These are phyloP conservation scores for Bellardia bayeri DNA, from an alignment of 2,888 invertebrate genomes.

Conservation along the genomic window DNA sequence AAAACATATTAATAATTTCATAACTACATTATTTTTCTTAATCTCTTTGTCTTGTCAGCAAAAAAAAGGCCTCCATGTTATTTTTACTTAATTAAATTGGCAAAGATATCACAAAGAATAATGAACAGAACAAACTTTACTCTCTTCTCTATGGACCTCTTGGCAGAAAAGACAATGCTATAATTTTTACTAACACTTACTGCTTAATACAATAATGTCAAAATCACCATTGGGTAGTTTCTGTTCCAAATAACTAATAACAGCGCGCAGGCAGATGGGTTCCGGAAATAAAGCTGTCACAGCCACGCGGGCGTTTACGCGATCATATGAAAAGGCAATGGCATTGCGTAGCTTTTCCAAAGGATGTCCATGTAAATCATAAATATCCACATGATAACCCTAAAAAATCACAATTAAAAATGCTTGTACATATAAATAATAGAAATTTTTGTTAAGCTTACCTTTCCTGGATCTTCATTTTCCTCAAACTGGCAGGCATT, in stretches of 20 bases:
- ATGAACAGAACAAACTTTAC: too few relatives aligned
- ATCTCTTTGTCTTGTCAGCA: too few relatives aligned
- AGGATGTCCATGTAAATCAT: constrained; percentile 86
- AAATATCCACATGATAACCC: constrained; percentile 88
- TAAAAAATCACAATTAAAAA: constrained; percentile 77
- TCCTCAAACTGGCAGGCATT: constrained; percentile 90
- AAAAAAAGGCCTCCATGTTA: too few relatives aligned
- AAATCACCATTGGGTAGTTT: constrained; percentile 95
- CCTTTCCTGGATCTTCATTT: constrained; percentile 87
- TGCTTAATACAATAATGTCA: constrained; percentile 95
- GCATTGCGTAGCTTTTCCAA: constrained; percentile 86
- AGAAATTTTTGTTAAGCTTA: constrained; percentile 72
- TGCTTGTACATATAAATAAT: background rate
- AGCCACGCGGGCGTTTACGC: constrained; percentile 90
- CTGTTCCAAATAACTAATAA: constrained; percentile 90
- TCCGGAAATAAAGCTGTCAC: constrained; percentile 91
- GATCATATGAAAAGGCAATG: constrained; percentile 90
- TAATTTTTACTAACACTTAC: constrained; percentile 85
- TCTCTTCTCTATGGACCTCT: too few relatives aligned
- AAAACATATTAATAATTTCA: background rate
- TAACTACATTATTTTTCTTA: too few relatives aligned
- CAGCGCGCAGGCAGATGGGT: constrained; percentile 93
- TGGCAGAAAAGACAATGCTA: too few relatives aligned
- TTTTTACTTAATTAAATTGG: too few relatives aligned
- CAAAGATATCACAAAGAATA: too few relatives aligned